A percentile compares a stretch with the other conserved stretches of the same genome.
phyloP scores from a whole-genome alignment of 1,140 invertebrate species.

The Drosophila mauritiana region DNA sequence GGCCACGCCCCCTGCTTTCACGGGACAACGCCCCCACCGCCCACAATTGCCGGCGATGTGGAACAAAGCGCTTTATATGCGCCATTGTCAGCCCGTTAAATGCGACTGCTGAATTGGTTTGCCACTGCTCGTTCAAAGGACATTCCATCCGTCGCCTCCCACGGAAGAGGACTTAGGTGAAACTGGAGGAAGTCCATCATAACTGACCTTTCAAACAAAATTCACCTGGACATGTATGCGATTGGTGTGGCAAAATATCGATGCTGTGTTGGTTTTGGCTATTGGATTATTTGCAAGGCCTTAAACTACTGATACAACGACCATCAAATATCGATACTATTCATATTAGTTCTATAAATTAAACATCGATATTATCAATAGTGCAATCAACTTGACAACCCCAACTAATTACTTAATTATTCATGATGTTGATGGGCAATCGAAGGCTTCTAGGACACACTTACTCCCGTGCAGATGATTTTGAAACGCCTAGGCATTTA shows the following conservation, averaged over 20 bases:
- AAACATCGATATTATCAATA: too few species aligned
- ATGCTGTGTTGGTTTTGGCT: too few species aligned
- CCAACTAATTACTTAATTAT: constrained; percentile 29
- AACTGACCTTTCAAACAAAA: constrained; percentile 19
- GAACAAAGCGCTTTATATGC: constrained; percentile 59
- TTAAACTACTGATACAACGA: too few species aligned
- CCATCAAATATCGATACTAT: too few species aligned
- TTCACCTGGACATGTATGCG: not conserved
- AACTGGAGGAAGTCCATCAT: too few species aligned
- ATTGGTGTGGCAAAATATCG: too few species aligned
- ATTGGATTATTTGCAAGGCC: too few species aligned
- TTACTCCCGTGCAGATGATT: constrained; percentile 33
- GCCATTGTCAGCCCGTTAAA: constrained; percentile 64
- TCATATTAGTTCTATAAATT: too few species aligned
- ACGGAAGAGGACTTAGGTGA: too few species aligned
- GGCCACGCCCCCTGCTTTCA: constrained; percentile 50
- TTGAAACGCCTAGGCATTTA: constrained; percentile 51
- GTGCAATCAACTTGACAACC: not conserved
- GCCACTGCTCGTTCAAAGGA: constrained; percentile 1
- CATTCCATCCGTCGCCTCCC: not conserved
- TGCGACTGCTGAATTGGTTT: constrained; percentile 11
- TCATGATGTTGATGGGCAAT: constrained; percentile 35
- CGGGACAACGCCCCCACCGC: constrained; percentile 25
- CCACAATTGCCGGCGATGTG: constrained; percentile 6
- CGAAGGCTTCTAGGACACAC: too few species aligned